Base-by-base conservation (phyloP, 2,797 vertebrate genomes). In the Menidia menidia region DNA sequence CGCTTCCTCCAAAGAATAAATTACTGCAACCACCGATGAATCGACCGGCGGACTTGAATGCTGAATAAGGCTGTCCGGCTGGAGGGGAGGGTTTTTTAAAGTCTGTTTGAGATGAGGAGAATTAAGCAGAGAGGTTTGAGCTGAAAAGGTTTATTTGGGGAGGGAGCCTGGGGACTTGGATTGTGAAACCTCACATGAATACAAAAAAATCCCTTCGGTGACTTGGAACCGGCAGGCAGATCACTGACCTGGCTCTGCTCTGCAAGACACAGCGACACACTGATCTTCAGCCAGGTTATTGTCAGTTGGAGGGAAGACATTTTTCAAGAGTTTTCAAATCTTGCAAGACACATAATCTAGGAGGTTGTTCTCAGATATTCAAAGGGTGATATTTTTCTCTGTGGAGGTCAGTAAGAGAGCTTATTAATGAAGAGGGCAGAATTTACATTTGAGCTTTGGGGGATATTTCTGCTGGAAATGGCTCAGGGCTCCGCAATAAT, bases 341-440 rank as follows among this genome's bases (percentile, higher is more conserved):
- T n/a, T n/a, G 51, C 52, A 32, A 56, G 39, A 80, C n/a, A 2
- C 63, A 60, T 61, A 30, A 76, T 8, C 8, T 7, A 48, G 69
- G 39, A 69, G 15, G 50, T 2, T 72, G 68, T 32, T 47, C 45
- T 78, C 0, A 0, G 52, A 65, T 43, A 77, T 61, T 81, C 35
- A 19, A 64, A 77, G 66, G 33, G 60, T 53, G 25, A 75, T 63
- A 60, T 8, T 71, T 71, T 77, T 54, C 60, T 73, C 52, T 6
- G 73, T 41, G 52, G 71, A 73, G 76, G 78, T 81, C 79, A 80
- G 66, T 48, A 35, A 33, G 64, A 64, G 75, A 79, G 80, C 81
- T 81, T 77, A 64, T 87, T 85, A 83, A 51, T 55, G 50, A 55
- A 88, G 82, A 84, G 81, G 69, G 61, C 78, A 82, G 80, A 13